Evolutionary conservation across 2,113 vertebrate genomes (phyloP).

Genomic region (Narcine bancroftii): DNA sequence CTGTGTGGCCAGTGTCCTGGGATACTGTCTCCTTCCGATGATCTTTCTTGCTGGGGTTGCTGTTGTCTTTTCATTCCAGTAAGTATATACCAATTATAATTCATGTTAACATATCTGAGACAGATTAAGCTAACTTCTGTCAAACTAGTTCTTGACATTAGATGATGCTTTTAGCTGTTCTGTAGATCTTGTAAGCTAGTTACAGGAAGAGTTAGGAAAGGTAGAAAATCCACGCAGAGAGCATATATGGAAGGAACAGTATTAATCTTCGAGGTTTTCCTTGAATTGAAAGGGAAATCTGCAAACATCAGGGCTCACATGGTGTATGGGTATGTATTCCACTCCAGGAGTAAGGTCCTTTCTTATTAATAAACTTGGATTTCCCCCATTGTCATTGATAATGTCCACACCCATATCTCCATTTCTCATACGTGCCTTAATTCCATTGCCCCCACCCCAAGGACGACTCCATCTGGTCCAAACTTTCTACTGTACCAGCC

Average conservation of each 20-base stretch:
- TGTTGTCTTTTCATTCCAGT: conserved; percentile 69
- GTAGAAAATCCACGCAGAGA: background rate
- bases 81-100: conserved; percentile 51
- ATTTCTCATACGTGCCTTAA: too few species aligned
- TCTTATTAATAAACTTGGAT: too few species aligned
- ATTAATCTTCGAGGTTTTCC: background rate
- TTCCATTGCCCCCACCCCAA: too few species aligned
- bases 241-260: background rate
- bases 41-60: conserved; percentile 66
- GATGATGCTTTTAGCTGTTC: background rate
- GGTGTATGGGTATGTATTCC: too few species aligned
- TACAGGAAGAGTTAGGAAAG: too few species aligned
- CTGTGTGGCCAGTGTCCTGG: conserved; percentile 75
- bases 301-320: background rate
- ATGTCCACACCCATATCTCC: too few species aligned
- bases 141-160: background rate
- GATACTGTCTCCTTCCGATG: conserved; percentile 80
- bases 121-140: background rate
- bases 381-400: too few species aligned
- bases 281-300: too few species aligned
- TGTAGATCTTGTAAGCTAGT: background rate
- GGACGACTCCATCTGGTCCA: too few species aligned
- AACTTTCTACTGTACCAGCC: too few species aligned
- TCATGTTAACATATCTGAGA: background rate
- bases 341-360: too few species aligned